Evolutionary conservation across 2,797 vertebrate genomes (phyloP), one percentile per base, ranked within the genome.

Genomic region (Thunnus albacares): DNA sequence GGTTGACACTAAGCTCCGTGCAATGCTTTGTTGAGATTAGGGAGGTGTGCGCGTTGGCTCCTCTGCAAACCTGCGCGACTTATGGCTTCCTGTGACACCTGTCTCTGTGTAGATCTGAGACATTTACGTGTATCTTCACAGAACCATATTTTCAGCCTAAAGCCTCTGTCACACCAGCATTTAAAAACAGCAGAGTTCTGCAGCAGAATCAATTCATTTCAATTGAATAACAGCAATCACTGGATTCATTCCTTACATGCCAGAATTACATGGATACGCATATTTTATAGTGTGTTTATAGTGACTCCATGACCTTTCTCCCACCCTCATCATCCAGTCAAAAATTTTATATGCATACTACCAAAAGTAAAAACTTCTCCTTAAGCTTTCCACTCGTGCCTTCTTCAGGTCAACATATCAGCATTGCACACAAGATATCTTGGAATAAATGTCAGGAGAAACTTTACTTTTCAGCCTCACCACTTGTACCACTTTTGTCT

Each of bases 221-320:
- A 51, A n/a, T n/a, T 13, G 15, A 30, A 28, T 49, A 3, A 14
- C 43, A 43, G 10, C 13, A 43, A 38, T 35, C 5, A 35, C 18
- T 49, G 12, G 8, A 11, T 28, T 18, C 10, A 1, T 63, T n/a
- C 26, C 45, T 9, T 33, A 30, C 18, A 60, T 52, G 56, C 4
- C 70, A 71, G 28, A 26, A 30, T 41, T 15, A 11, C 38, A 2
- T 41, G 5, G 30, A 18, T 38, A 26, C 41, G 11, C 35, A 56
- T 77, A 45, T 61, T 61, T 61, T 33, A 24, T 24, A 10, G 69
- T 45, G 28, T 52, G 17, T 51, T 66, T 12, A 24, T 14, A 12
- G 20, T 45, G 45, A 53, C 41, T 30, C 2, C 7, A 1, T 66
- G 47, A 20, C 55, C 49, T 61, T 30, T 9, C 5, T 17, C 1